A percentile compares a stretch with the other conserved stretches of the same genome.
Conservation (phyloP, 2,113 vertebrate genomes). For the Mirza zaza region DNA sequence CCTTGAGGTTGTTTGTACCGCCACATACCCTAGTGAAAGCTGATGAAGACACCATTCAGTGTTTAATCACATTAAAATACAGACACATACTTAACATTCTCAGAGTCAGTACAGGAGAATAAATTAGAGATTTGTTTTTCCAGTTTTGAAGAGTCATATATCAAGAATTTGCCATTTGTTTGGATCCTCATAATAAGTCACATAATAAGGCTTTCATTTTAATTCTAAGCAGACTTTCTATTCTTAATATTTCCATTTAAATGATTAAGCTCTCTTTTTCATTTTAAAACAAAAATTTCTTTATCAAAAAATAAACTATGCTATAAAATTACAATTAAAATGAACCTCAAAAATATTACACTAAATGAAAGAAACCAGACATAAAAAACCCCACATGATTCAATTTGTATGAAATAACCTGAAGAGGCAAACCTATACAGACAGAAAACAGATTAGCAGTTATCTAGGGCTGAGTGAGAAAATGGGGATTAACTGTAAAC, state of each 20-base stretch:
- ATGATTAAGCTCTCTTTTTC: neutral
- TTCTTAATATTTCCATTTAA: conserved; percentile 18
- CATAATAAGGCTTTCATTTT: neutral
- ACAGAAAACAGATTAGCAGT: neutral
- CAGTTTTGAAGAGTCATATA: neutral
- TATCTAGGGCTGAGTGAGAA: neutral
- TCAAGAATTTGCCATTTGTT: neutral
- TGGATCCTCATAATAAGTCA: neutral
- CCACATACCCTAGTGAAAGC: neutral
- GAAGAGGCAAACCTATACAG: neutral
- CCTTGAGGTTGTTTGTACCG: neutral
- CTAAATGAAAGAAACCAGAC: neutral
- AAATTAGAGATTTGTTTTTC: neutral
- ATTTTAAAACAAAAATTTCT: neutral
- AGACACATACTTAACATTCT: neutral
- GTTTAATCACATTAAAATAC: neutral
- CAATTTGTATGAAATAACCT: neutral
- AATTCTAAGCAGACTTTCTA: neutral
- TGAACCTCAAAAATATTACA: neutral
- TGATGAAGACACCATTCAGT: neutral
- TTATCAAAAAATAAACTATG: neutral
- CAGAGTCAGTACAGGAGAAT: neutral
- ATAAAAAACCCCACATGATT: neutral
- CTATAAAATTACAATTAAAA: neutral
- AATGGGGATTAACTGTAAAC: neutral